Evolutionary conservation across 2,888 invertebrate genomes (phyloP).

Genomic region (Sisyra terminalis): DNA sequence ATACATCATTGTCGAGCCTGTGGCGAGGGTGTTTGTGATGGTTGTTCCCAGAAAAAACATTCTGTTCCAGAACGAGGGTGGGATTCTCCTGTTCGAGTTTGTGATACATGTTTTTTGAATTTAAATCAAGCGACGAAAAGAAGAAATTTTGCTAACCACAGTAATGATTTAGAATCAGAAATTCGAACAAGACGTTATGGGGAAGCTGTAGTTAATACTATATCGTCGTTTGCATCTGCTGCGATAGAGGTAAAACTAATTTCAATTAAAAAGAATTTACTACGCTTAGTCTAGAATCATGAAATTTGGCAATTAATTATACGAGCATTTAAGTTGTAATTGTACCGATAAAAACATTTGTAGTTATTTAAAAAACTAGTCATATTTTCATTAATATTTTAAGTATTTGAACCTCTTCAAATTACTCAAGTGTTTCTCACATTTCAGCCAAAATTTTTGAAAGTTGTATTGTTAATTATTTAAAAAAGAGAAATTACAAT

Average conservation of each 20-base stretch:
- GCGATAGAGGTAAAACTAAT: constrained; percentile 36
- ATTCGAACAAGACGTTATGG: constrained; percentile 43
- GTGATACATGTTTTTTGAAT: constrained; percentile 41
- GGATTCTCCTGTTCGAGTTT: constrained; percentile 53
- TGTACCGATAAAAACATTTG: too few species aligned
- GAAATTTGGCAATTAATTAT: too few species aligned
- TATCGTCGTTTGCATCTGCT: constrained; percentile 52
- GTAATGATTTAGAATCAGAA: constrained; percentile 20
- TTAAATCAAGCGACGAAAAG: neutral
- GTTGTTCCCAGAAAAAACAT: constrained; percentile 46
- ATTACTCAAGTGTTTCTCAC: too few species aligned
- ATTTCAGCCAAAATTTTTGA: too few species aligned
- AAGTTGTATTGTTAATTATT: too few species aligned
- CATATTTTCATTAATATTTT: too few species aligned
- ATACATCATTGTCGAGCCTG: constrained; percentile 66
- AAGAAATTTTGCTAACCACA: constrained; percentile 13
- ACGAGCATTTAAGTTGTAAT: too few species aligned
- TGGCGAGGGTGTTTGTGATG: constrained; percentile 63
- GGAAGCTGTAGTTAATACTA: constrained; percentile 54
- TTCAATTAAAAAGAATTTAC: too few species aligned
- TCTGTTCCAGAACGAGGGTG: constrained; percentile 59
- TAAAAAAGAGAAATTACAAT: too few species aligned
- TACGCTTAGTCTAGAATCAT: too few species aligned
- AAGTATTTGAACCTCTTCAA: too few species aligned
- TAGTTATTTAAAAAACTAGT: too few species aligned